Evolutionary conservation across 2,797 vertebrate species (phyloP), one percentile per base, ranked within the genome.

Genomic region (Danio albolineatus): DNA sequence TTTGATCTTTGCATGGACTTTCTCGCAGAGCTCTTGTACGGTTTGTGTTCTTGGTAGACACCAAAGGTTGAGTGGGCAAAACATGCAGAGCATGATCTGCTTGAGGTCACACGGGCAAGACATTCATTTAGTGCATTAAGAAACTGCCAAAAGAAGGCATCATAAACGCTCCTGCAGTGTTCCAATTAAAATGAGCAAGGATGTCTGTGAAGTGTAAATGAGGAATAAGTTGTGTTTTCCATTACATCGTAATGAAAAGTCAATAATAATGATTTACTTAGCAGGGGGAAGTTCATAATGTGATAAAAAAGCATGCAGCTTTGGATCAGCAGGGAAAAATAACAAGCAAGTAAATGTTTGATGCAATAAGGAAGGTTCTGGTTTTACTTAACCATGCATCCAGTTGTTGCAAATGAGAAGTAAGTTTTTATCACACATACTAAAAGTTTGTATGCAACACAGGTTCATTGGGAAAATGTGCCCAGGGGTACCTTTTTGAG

Each of bases 51-150:
- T 57, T 38, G 84, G 83, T 87, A 87, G 87, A 86, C 88, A 89
- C 86, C 90, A 87, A 93, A 93, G 93, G 92, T 93, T 93, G 92
- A 91, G 88, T 89, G 90, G 89, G 91, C 87, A 89, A 89, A 90
- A 88, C 89, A 89, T 92, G 90, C 86, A 91, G 90, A 89, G 88
- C 90, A 87, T 85, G 87, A 90, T 89, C 91, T 38, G 54, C 73
- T 84, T 56, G 39, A 78, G 85, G 77, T 69, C 76, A 91, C 88
- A 78, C 21, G 67, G 65, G 90, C 87, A 83, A 59, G 82, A 84
- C 84, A 82, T 85, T 88, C 10, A 72, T 88, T 92, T 90, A 89
- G 89, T 72, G 61, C 59, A 89, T 90, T 90, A 89, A 90, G 82
- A 86, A 88, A 89, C 85, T 89, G 90, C 89, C 85, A 89, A 70